These are phyloP conservation scores for Ornithoptera priamus DNA, from an alignment of 2,888 invertebrate species.

Conservation along the genomic window DNA sequence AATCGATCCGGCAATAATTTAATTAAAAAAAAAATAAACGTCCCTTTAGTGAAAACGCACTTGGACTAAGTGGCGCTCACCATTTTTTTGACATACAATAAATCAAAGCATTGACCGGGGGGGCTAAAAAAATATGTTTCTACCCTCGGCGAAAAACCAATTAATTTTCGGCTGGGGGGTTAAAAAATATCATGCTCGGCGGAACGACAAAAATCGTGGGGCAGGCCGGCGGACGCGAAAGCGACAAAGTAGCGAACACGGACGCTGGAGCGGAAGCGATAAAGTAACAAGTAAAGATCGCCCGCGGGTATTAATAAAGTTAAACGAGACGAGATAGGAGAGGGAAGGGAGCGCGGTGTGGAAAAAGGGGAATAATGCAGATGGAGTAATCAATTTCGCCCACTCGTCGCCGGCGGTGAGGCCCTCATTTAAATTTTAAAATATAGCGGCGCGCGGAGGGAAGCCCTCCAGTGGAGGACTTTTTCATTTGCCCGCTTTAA, in stretches of 20 bases:
- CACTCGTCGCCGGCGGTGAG: constrained; percentile 71
- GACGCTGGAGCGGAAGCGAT: constrained; percentile 37
- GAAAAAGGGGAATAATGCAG: constrained; percentile 78
- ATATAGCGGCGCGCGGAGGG: constrained; percentile 68
- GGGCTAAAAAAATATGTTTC: constrained; percentile 79
- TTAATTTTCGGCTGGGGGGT: constrained; percentile 73
- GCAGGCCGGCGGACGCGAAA: constrained; percentile 23
- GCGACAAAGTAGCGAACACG: constrained; percentile 32
- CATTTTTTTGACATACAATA: constrained; percentile 79
- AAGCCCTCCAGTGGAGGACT: constrained; percentile 61
- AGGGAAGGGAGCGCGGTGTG: constrained; percentile 68
- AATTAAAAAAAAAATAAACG: constrained; percentile 47
- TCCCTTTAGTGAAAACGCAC: constrained; percentile 65
- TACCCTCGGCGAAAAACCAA: constrained; percentile 79
- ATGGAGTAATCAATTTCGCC: constrained; percentile 80
- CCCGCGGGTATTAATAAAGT: constrained; percentile 67
- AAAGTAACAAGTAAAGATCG: constrained; percentile 34
- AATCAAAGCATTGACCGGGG: constrained; percentile 75
- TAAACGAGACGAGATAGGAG: constrained; percentile 71
- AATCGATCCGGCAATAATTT: constrained; percentile 46
- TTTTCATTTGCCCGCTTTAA: constrained; percentile 78
- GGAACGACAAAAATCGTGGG: constrained; percentile 62
- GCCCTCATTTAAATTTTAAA: constrained; percentile 78
- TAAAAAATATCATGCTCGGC: constrained; percentile 73
- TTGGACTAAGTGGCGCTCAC: constrained; percentile 76